These are phyloP conservation scores for Aphaenogaster ashmeadi DNA, from an alignment of 1,140 invertebrate species.

Conservation along the genomic window DNA sequence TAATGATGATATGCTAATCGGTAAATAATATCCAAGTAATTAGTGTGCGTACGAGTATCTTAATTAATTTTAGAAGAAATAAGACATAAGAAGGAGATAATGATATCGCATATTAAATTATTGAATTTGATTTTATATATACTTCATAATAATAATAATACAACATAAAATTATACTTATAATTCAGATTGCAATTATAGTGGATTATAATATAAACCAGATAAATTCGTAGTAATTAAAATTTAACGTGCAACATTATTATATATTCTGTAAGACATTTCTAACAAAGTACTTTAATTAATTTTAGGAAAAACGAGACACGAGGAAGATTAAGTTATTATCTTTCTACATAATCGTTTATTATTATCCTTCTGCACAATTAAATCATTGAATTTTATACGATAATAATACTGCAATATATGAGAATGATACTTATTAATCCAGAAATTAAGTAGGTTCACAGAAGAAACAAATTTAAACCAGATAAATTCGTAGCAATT, in stretches of 20 bases:
- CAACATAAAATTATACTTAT: not conserved
- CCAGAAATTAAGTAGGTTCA: not conserved
- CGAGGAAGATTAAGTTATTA: not conserved
- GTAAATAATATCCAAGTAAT: not conserved
- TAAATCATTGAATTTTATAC: not conserved
- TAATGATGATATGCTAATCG: not conserved
- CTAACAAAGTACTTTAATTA: not conserved
- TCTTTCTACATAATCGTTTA: too few species aligned
- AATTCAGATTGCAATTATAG: not conserved
- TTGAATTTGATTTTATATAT: not conserved
- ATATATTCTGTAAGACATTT: not conserved
- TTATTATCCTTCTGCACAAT: not conserved
- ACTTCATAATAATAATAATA: not conserved
- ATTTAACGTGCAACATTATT: not conserved
- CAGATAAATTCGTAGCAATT: not conserved
- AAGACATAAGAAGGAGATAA: not conserved
- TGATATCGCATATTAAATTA: not conserved
- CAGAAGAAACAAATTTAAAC: not conserved
- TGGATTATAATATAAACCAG: not conserved
- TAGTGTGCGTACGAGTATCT: not conserved
- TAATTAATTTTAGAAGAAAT: not conserved
- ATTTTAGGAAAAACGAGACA: not conserved
- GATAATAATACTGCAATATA: not conserved
- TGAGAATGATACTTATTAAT: not conserved
- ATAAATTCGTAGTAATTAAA: not conserved